Evolutionary conservation across 2,888 invertebrate species (phyloP).

Genomic region (Napeogenes sylphis): DNA sequence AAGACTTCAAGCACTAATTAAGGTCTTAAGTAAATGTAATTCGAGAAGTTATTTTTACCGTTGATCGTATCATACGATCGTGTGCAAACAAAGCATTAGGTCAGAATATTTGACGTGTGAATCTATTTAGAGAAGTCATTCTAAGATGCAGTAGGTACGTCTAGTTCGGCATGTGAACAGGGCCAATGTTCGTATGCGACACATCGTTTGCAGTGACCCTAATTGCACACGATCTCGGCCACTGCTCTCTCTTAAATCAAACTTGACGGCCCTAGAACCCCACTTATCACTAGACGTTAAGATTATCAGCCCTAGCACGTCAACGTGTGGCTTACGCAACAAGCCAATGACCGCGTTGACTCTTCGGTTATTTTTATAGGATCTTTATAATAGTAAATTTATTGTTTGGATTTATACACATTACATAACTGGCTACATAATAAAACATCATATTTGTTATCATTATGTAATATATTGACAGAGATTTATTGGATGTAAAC

Average conservation of each 20-base stretch:
- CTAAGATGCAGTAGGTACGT: slow-evolving; percentile 36
- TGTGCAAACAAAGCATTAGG: not conserved
- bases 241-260: slow-evolving; percentile 76
- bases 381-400: slow-evolving; percentile 31
- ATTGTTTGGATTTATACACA: no score
- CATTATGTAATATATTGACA: no score
- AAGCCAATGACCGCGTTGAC: slow-evolving; percentile 55
- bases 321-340: slow-evolving; percentile 63
- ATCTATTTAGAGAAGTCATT: slow-evolving; percentile 10
- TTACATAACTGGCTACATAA: slow-evolving; percentile 22
- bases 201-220: slow-evolving; percentile 68
- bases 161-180: slow-evolving; percentile 37
- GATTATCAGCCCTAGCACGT: slow-evolving; percentile 59
- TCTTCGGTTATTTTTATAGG: slow-evolving; percentile 23
- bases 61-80: not conserved
- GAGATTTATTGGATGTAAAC: no score
- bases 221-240: slow-evolving; percentile 68
- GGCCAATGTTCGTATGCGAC: slow-evolving; percentile 47
- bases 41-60: slow-evolving; percentile 26
- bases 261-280: slow-evolving; percentile 72
- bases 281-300: slow-evolving; percentile 55
- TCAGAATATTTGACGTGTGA: not conserved
- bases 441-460: slow-evolving; percentile 31
- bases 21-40: slow-evolving; percentile 37
- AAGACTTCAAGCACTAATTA: slow-evolving; percentile 49